Percentiles rank a stretch among this genome's conserved stretches.
Evolutionary conservation across 2,113 vertebrate genomes (phyloP).

Genomic region (Ramphastos sulfuratus): DNA sequence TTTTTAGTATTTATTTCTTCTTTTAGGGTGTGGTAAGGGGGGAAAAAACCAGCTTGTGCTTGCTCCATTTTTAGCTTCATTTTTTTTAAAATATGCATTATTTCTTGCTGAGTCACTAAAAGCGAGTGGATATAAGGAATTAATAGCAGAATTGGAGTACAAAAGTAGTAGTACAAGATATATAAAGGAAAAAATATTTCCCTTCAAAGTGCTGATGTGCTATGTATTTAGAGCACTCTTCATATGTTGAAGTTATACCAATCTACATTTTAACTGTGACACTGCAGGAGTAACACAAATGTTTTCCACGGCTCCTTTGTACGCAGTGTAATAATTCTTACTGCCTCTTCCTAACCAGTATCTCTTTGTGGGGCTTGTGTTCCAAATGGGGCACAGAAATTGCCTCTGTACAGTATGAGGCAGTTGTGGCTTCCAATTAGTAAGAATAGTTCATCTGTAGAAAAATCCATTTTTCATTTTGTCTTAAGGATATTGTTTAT

Average conservation of each 20-base stretch:
- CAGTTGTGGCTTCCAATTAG: background rate
- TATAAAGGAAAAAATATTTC: background rate
- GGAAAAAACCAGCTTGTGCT: background rate
- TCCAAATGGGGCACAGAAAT: background rate
- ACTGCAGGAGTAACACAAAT: background rate
- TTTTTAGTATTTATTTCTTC: background rate
- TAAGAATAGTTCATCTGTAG: background rate
- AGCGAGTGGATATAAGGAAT: background rate
- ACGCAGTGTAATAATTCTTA: background rate
- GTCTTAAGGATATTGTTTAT: background rate
- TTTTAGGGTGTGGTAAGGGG: background rate
- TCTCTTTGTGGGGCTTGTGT: background rate
- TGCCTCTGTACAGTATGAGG: background rate
- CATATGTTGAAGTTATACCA: background rate
- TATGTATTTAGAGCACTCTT: background rate
- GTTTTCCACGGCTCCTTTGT: background rate
- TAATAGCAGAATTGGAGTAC: background rate
- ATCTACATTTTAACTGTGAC: conserved; percentile 1
- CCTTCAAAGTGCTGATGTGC: background rate
- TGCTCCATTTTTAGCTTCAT: background rate
- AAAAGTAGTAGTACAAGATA: background rate
- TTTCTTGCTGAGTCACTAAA: background rate
- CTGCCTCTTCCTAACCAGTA: background rate
- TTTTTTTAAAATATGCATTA: background rate
- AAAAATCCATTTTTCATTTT: background rate